Percentiles rank a stretch among this genome's conserved stretches.
phyloP scores from a whole-genome alignment of 2,888 invertebrate genomes.

The Trilocha varians region DNA sequence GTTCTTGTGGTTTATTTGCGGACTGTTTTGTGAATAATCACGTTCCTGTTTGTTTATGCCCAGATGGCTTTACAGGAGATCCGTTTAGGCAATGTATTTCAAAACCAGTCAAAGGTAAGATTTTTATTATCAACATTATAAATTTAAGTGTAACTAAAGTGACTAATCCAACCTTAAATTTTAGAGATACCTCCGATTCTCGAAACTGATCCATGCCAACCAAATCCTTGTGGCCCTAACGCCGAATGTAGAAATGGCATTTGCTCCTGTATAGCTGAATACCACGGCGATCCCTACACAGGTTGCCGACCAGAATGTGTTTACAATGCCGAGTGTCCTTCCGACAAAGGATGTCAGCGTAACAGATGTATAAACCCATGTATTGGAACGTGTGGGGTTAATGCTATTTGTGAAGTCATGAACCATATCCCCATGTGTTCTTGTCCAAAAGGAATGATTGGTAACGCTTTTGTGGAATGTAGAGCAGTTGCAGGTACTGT shows the following conservation, averaged over 20 bases:
- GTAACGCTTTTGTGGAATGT: conserved; percentile 79
- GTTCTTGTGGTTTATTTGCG: conserved; percentile 78
- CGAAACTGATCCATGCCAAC: conserved; percentile 70
- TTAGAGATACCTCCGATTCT: conserved; percentile 27
- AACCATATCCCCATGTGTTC: conserved; percentile 82
- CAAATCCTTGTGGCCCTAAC: conserved; percentile 78
- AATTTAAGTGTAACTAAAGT: not conserved
- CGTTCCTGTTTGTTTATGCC: conserved; percentile 81
- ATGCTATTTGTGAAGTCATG: conserved; percentile 80
- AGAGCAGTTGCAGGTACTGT: conserved; percentile 61
- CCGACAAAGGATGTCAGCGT: conserved; percentile 76
- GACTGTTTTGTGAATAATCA: conserved; percentile 80
- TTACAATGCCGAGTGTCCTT: conserved; percentile 77
- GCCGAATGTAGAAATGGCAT: conserved; percentile 69
- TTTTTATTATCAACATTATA: not conserved
- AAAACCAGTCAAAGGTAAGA: conserved; percentile 63
- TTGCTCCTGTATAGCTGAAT: conserved; percentile 75
- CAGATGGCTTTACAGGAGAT: conserved; percentile 77
- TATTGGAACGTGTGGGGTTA: conserved; percentile 79
- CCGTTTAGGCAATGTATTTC: conserved; percentile 78
- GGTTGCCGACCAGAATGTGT: conserved; percentile 82
- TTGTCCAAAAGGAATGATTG: conserved; percentile 77
- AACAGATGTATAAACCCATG: conserved; percentile 84
- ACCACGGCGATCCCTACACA: conserved; percentile 77
- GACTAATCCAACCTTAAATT: conserved; percentile 13